These are phyloP conservation scores for Dendronephthya gigantea DNA, from an alignment of 64 coral and sea anemone species.

Conservation along the genomic window DNA sequence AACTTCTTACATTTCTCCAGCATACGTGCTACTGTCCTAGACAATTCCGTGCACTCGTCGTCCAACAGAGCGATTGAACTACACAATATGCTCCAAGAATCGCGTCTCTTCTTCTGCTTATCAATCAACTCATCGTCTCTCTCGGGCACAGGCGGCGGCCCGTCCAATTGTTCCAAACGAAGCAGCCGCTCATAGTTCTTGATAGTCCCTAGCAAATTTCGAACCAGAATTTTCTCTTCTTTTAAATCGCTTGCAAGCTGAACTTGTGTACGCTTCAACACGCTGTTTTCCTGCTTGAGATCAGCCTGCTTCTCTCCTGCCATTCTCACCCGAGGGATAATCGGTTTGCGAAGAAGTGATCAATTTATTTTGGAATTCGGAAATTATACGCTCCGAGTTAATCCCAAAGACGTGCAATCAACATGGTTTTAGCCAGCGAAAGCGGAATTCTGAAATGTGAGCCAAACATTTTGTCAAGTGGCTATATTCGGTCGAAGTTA, in stretches of 20 bases:
- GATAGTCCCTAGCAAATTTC: neutral
- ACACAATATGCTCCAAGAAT: neutral
- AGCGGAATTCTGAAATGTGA: neutral
- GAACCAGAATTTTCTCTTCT: neutral
- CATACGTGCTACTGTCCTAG: neutral
- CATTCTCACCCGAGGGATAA: neutral
- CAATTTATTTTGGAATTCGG: neutral
- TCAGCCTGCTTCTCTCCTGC: neutral
- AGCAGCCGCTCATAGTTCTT: neutral
- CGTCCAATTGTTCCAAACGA: neutral
- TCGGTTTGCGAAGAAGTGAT: too few relatives aligned
- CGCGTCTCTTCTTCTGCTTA: neutral
- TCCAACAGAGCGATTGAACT: neutral
- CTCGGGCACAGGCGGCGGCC: neutral
- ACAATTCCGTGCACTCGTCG: neutral
- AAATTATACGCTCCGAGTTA: neutral
- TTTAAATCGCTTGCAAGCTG: neutral
- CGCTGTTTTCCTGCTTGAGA: neutral
- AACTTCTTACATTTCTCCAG: neutral
- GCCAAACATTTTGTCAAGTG: neutral
- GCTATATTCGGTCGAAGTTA: neutral
- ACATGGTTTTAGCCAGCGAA: neutral
- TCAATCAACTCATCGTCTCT: neutral
- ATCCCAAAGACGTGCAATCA: neutral
- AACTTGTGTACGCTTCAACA: neutral